Base-by-base conservation (phyloP, 2,797 vertebrate genomes). In the Chaetophractus vellerosus region DNA sequence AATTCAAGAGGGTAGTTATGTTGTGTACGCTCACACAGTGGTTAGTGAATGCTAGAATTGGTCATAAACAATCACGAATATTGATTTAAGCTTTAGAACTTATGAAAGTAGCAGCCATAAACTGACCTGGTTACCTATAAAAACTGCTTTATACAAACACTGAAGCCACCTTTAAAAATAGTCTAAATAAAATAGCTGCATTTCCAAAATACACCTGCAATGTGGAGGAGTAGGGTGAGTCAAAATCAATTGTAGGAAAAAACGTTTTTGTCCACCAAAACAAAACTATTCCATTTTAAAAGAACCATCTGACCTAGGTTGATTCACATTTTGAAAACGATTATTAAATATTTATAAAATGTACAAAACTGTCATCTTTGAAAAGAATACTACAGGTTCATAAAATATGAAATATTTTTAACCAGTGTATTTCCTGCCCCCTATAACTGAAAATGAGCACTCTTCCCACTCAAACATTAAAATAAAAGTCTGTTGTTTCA, bases 341-440 rank as follows among this genome's bases (percentile, higher is more conserved):
- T 82, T 31, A 78, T 66, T 92, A 92, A 86, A 81, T 89, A 80
- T 88, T 91, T 95, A 79, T 90, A 48, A 92, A 61, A 75, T 64
- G 4, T 72, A 74, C 5, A 61, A 83, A 55, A 52, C 0, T 66
- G 0, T 80, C 11, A 81, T 93, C 45, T 93, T 93, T 91, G 69
- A 68, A 94, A 94, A 96, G 23, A 88, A 61, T 91, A 61, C 33
- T 89, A 26, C 5, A 82, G 57, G 18, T 66, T 94, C 52, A 68
- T 91, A 82, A 96, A 86, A 95, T 66, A 14, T 85, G 45, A 85
- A 93, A 48, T 79, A 90, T 57, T 94, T 74, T 93, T 88, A 86
- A 79, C 33, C 38, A 84, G 71, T 48, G 75, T 96, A 48, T 80
- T 91, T 86, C 14, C 23, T 87, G 18, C 19, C 6, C 11, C 75